Conservation (phyloP, 2,888 invertebrate species). For the Drosophila recens region DNA sequence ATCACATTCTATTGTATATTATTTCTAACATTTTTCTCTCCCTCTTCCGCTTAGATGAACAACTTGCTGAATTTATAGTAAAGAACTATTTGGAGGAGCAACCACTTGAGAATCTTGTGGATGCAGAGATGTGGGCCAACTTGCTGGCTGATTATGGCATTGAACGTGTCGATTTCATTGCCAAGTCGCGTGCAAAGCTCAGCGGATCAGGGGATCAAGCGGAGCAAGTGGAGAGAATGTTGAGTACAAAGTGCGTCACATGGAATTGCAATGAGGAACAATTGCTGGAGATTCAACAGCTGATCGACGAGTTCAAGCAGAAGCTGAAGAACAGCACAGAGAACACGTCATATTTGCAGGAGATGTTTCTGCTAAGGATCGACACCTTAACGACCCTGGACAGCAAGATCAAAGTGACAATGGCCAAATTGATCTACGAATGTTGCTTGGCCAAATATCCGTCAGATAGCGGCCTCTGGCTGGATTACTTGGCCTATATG, state of each 20-base stretch:
- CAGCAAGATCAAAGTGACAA: constrained; percentile 14
- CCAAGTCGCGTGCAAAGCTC: constrained; percentile 5
- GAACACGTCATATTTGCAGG: constrained; percentile 27
- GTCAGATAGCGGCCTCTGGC: constrained; percentile 42
- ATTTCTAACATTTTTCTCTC: not conserved
- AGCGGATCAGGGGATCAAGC: not conserved
- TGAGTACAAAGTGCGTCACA: constrained; percentile 31
- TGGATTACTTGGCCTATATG: constrained; percentile 50
- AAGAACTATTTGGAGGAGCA: constrained; percentile 22
- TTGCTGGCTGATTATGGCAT: constrained; percentile 58
- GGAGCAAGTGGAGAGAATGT: constrained; percentile 12
- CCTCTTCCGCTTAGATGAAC: constrained; percentile 27
- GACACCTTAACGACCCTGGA: constrained; percentile 2
- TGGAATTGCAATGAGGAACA: constrained; percentile 33
- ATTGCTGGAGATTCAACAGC: not conserved
- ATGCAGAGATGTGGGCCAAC: constrained; percentile 42
- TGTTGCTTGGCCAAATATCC: constrained; percentile 47
- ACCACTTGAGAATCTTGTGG: constrained; percentile 6
- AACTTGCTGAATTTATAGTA: constrained; percentile 48
- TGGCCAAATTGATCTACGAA: constrained; percentile 55
- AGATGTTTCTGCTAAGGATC: constrained; percentile 19
- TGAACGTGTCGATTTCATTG: constrained; percentile 45
- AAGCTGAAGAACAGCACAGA: constrained; percentile 14
- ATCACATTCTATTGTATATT: too few species aligned
- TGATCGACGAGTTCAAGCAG: constrained; percentile 34